Base-by-base conservation (phyloP, 2,113 vertebrate species). In the Aramus guarauna region DNA sequence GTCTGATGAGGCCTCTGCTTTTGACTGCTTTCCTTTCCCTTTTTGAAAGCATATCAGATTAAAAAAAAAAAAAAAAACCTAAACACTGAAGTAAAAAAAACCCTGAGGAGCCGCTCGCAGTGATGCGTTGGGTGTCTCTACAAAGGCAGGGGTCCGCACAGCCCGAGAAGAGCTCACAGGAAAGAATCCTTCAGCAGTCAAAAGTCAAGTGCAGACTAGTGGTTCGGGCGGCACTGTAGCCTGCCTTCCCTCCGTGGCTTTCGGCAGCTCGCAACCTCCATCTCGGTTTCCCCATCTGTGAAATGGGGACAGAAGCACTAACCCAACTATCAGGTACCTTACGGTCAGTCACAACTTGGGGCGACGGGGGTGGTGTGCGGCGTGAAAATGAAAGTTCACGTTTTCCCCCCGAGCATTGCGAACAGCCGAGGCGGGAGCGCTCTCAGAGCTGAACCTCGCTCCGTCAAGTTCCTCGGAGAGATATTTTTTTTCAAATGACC, bases 341-440 rank as follows among this genome's bases (percentile, higher is more conserved):
- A n/a, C 4, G 62, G 48, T 71, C 69, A 32, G 72, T 29, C 58
- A 47, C 63, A 48, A 24, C 78, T 67, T 15, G 47, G 76, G 59
- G 67, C 50, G 24, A 50, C 15, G 9, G 4, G 5, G n/a, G 27
- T 3, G 36, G n/a, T 45, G 69, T 47, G 89, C 91, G 60, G 72
- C 63, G 58, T 80, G 80, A 96, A 94, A 95, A 96, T 93, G 94
- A 95, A 94, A 94, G 92, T 94, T 91, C 77, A 11, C 69, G 29
- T 79, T 64, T 27, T 10, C 39, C 50, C 48, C 59, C 68, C 4
- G 52, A 74, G 84, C 79, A 24, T 17, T 68, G n/a, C 26, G 75
- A 82, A 67, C 85, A 66, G 85, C 50, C 76, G 66, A 85, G 80
- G 88, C 80, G 91, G 84, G 84, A 95, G 91, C 67, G 76, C 93